These are phyloP conservation scores for Junco hyemalis DNA, from an alignment of 2,113 vertebrate genomes.

Conservation along the genomic window DNA sequence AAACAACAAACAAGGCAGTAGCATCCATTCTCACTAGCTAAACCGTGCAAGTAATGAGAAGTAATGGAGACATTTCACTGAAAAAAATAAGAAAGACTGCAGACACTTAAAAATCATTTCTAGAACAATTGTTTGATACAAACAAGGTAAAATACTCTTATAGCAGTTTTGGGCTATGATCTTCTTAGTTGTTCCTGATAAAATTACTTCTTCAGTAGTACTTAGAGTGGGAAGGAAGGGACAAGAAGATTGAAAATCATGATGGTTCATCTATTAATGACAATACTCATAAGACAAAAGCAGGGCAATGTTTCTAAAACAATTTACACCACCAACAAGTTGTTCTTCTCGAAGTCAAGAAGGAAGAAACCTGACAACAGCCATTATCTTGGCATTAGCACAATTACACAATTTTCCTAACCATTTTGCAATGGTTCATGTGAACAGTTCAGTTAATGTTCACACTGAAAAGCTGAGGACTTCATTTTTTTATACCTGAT, in stretches of 20 bases:
- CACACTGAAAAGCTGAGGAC: not conserved
- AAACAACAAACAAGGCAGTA: not conserved
- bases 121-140: not conserved
- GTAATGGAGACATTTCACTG: not conserved
- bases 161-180: not conserved
- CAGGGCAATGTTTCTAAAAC: not conserved
- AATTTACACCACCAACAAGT: not conserved
- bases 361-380: not conserved
- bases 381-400: not conserved
- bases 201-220: not conserved
- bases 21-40: not conserved
- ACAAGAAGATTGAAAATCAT: not conserved
- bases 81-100: not conserved
- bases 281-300: not conserved
- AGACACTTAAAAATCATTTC: not conserved
- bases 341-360: not conserved
- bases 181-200: not conserved
- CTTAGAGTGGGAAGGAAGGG: not conserved
- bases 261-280: not conserved
- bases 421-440: not conserved
- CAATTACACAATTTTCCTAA: not conserved
- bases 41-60: not conserved
- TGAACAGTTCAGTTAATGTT: not conserved
- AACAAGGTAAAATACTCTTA: not conserved
- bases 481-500: not conserved